phyloP scores from a whole-genome alignment of 92 coral and sea anemone genomes.

The Heliopora coerulea region DNA sequence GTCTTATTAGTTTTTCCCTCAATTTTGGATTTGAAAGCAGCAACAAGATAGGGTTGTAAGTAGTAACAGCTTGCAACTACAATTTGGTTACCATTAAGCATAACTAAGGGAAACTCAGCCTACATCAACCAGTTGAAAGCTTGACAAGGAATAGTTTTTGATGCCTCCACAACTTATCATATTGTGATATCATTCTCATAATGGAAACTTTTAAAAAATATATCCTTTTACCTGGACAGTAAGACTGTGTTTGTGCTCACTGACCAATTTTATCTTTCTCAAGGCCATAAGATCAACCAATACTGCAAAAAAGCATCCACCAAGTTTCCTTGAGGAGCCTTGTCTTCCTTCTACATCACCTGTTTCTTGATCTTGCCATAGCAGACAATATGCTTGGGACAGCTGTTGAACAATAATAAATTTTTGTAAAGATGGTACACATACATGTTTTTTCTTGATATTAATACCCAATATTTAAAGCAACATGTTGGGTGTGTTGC shows the following conservation, averaged over 20 bases:
- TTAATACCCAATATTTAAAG: no score
- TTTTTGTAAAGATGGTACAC: background rate
- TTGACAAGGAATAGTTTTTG: no score
- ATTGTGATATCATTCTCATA: no score
- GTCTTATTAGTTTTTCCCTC: no score
- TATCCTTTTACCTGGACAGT: slow-evolving; percentile 29
- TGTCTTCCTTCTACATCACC: slow-evolving; percentile 62
- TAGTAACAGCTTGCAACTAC: no score
- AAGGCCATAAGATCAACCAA: slow-evolving; percentile 57
- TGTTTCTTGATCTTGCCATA: slow-evolving; percentile 82
- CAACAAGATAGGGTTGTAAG: no score
- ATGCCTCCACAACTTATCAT: no score
- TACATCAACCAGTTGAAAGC: no score
- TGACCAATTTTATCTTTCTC: slow-evolving; percentile 54
- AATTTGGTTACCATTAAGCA: no score
- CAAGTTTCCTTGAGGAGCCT: slow-evolving; percentile 52
- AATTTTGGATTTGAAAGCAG: no score
- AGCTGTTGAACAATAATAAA: slow-evolving; percentile 37
- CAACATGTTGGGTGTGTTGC: no score
- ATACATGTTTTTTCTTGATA: background rate
- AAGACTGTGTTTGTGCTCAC: slow-evolving; percentile 49
- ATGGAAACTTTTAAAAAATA: background rate
- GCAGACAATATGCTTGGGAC: slow-evolving; percentile 67
- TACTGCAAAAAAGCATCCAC: slow-evolving; percentile 61
- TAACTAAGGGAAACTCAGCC: no score